A percentile compares a stretch with the other conserved stretches of the same genome.
Evolutionary conservation across 2,888 invertebrate species (phyloP).

Genomic region (Ochropacha duplaris): DNA sequence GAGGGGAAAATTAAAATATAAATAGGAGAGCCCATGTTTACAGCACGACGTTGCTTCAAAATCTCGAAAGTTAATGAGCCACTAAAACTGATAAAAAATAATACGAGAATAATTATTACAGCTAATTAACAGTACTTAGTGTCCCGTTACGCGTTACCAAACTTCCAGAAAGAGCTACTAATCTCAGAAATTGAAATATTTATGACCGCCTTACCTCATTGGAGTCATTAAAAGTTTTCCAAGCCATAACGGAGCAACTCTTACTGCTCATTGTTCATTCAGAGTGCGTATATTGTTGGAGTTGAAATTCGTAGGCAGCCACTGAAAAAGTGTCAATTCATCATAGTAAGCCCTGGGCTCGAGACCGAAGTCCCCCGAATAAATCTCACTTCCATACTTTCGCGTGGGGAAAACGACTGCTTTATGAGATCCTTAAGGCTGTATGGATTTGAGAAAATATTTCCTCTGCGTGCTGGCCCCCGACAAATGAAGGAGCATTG

Average conservation of each 20-base stretch:
- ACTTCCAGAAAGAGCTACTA: conserved; percentile 66
- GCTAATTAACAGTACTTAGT: conserved; percentile 53
- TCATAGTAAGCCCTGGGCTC: conserved; percentile 80
- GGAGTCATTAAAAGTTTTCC: conserved; percentile 78
- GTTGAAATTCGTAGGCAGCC: conserved; percentile 77
- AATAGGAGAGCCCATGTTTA: conserved; percentile 29
- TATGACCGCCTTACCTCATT: conserved; percentile 74
- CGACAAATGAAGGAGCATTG: conserved; percentile 80
- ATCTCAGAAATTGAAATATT: conserved; percentile 72
- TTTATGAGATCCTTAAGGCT: conserved; percentile 84
- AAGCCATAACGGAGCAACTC: conserved; percentile 70
- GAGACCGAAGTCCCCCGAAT: conserved; percentile 77
- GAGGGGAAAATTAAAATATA: conserved; percentile 53
- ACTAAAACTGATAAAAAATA: conserved; percentile 23
- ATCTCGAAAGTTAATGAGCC: conserved; percentile 17
- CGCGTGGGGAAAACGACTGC: conserved; percentile 81
- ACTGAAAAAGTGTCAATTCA: conserved; percentile 82
- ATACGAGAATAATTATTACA: conserved; percentile 28
- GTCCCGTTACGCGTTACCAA: conserved; percentile 43
- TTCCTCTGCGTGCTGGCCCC: conserved; percentile 79
- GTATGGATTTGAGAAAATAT: conserved; percentile 84
- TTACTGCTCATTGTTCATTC: conserved; percentile 78
- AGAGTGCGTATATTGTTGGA: conserved; percentile 73
- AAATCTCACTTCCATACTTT: conserved; percentile 83
- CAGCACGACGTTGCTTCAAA: conserved; percentile 20